Conservation (phyloP, 2,113 vertebrate genomes). For the Amblyornis subalaris region DNA sequence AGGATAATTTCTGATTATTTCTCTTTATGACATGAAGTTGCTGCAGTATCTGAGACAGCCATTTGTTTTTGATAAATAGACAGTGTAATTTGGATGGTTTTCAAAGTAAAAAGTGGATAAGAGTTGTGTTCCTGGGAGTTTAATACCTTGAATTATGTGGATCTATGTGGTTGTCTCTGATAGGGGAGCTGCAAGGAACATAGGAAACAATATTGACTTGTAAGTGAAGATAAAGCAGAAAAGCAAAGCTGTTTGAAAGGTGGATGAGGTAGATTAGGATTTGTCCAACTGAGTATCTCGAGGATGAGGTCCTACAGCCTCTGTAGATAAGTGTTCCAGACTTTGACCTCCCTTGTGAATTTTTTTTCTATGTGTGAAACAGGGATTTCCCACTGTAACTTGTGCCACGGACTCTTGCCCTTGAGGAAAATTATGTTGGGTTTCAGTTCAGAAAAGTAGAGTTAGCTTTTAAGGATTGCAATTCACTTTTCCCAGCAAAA, state of each 20-base stretch:
- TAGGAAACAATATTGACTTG: background rate
- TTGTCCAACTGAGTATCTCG: background rate
- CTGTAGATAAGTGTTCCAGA: background rate
- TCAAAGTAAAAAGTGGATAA: background rate
- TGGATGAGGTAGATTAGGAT: background rate
- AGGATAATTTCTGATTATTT: background rate
- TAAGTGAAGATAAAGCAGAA: background rate
- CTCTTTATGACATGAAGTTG: background rate
- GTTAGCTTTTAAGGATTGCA: background rate
- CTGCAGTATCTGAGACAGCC: background rate
- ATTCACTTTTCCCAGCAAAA: background rate
- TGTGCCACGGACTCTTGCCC: background rate
- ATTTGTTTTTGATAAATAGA: background rate
- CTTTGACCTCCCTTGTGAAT: background rate
- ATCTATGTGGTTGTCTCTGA: background rate
- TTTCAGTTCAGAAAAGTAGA: background rate
- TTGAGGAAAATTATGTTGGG: background rate
- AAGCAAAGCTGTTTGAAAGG: background rate
- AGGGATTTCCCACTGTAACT: background rate
- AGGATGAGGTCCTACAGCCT: background rate
- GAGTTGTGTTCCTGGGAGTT: background rate
- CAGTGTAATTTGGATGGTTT: background rate
- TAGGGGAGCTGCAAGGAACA: background rate
- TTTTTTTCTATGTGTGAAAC: background rate
- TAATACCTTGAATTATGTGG: background rate